Evolutionary conservation across 2,888 invertebrate species (phyloP).

Genomic region (Cheilosia pagana): DNA sequence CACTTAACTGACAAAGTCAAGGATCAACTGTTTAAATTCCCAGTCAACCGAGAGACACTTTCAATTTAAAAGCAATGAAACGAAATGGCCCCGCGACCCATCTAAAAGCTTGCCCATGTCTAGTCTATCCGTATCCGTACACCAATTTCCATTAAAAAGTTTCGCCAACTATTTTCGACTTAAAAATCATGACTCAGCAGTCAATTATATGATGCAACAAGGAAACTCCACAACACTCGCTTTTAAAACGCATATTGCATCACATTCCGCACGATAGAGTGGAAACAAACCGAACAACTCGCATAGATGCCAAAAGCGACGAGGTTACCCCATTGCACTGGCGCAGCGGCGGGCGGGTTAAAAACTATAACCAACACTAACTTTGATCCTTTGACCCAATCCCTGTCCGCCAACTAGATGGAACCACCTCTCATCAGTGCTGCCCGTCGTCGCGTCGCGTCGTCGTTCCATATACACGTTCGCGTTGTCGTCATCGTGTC

Average conservation of each 20-base stretch:
- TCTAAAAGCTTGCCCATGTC: conserved; percentile 38
- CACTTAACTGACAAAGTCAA: conserved; percentile 36
- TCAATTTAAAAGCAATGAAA: conserved; percentile 62
- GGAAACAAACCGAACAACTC: conserved; percentile 1
- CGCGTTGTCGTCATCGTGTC: conserved; percentile 23
- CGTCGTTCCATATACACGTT: conserved; percentile 7
- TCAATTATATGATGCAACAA: conserved; percentile 43
- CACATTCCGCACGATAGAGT: conserved; percentile 53
- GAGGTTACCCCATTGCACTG: conserved; percentile 30
- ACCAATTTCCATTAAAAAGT: conserved; percentile 64
- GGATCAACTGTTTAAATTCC: conserved; percentile 49
- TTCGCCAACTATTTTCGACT: conserved; percentile 63
- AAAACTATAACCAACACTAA: conserved; percentile 48
- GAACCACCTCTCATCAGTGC: conserved; percentile 10
- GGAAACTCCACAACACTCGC: conserved; percentile 1
- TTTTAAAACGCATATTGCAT: conserved; percentile 60
- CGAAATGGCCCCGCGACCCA: conserved; percentile 18
- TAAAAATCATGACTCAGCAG: conserved; percentile 70
- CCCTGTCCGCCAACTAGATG: conserved; percentile 3
- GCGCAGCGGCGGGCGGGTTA: conserved; percentile 36
- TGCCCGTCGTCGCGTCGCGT: conserved; percentile 3
- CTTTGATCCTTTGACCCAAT: conserved; percentile 66
- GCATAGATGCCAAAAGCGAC: conserved; percentile 35
- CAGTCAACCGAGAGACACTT: conserved; percentile 51
- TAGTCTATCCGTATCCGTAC: too few species aligned